A percentile compares a stretch with the other conserved stretches of the same genome.
Conservation (phyloP, 1,140 invertebrate genomes). For the Anadara kagoshimensis region DNA sequence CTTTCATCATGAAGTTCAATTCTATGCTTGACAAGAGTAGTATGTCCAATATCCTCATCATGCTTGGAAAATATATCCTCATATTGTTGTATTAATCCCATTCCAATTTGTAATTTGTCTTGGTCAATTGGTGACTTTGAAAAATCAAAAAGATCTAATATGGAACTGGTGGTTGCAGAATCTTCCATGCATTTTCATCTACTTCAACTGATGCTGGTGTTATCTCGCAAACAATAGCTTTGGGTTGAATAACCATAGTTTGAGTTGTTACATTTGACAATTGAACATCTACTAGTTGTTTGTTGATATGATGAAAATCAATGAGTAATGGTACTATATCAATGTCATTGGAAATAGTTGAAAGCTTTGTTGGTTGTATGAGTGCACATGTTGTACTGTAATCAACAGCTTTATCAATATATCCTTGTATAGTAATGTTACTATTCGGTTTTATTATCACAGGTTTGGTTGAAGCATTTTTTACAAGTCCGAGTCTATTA, state of each 20-base stretch:
- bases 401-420: neutral
- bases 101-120: neutral
- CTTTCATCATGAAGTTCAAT: constrained; percentile 3
- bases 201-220: no score
- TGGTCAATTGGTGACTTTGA: neutral
- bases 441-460: constrained; percentile 1
- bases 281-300: neutral
- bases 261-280: neutral
- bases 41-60: constrained; percentile 10
- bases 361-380: neutral
- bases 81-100: neutral
- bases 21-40: neutral
- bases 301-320: neutral
- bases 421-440: neutral
- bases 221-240: neutral
- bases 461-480: neutral
- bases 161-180: neutral
- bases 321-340: constrained; percentile 1
- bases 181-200: neutral
- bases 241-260: neutral
- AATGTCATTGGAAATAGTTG: neutral
- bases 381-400: neutral
- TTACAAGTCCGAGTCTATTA: neutral
- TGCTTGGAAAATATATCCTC: neutral
- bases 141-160: neutral